Base-by-base conservation (phyloP, 2,797 vertebrate genomes). In the Leptatherina wallacei region DNA sequence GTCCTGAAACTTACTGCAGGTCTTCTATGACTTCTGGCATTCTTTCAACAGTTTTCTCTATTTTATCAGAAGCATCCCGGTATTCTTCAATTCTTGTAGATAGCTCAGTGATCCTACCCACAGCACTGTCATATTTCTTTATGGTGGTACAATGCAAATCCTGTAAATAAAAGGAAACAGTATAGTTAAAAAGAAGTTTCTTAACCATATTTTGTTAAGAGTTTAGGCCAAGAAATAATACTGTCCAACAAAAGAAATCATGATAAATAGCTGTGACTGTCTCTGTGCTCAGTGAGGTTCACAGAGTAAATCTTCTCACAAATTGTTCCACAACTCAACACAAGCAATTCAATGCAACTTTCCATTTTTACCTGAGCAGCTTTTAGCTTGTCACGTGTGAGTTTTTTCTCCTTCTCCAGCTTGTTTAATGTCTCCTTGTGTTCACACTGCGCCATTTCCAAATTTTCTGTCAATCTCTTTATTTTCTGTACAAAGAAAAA, bases 1-100 rank as follows among this genome's bases (percentile, higher is more conserved):
- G 60, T 62, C 24, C 29, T 66, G 38, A 30, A 70, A 76, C 93
- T 93, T 90, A 96, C 94, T 86, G 59, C 61, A 95, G 90, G 60
- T 88, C 78, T 55, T 30, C 52, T 30, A 90, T 83, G 73, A 63
- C 49, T 24, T 88, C 89, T 59, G 87, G 82, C 80, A 83, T 65
- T 20, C 33, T 78, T 66, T 85, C 65, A 57, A 83, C 44, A 1
- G 35, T 65, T 61, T 70, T 74, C 78, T 94, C 78, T 76, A 92
- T 91, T 60, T 56, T 32, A n/a, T 86, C 80, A 36, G 86, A 87
- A 58, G 89, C 88, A 4, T 77, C 35, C 71, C 35, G 83, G 73
- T 92, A 82, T 69, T 94, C 78, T 51, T 77, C 11, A 52, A 69
- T 77, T 87, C 84, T 55, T 35, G 78, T 77, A 0, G 13, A 77